Evolutionary conservation across 2,113 vertebrate genomes (phyloP).

Genomic region (Anoplopoma fimbria): DNA sequence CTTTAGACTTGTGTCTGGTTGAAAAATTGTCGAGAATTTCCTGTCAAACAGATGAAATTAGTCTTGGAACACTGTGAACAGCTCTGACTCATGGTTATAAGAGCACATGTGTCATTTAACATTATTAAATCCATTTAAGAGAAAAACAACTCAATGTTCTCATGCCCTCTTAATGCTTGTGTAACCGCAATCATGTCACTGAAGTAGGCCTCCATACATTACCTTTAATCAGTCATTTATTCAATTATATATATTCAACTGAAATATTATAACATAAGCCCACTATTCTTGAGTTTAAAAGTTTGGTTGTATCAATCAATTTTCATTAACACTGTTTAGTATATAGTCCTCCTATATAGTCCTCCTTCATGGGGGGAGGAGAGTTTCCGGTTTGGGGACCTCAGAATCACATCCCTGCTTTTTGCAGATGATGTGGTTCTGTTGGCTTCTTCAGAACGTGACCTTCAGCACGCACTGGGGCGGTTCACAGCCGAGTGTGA

Average conservation of each 20-base stretch:
- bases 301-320: not conserved
- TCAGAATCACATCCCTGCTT: too few species aligned
- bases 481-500: too few species aligned
- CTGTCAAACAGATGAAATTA: not conserved
- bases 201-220: not conserved
- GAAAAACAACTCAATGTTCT: not conserved
- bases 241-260: not conserved
- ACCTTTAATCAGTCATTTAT: not conserved
- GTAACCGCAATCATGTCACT: not conserved
- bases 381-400: too few species aligned
- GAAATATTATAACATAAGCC: not conserved
- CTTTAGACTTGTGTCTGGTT: not conserved
- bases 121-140: not conserved
- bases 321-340: not conserved
- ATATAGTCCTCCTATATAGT: too few species aligned
- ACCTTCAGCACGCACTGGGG: too few species aligned
- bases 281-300: not conserved
- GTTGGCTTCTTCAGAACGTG: too few species aligned
- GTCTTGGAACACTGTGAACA: not conserved
- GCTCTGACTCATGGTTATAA: conserved; percentile 15
- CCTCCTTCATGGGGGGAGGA: too few species aligned
- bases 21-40: not conserved
- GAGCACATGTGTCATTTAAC: not conserved
- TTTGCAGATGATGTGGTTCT: too few species aligned
- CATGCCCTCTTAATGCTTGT: not conserved